Conservation (phyloP, 2,797 vertebrate species). For the Eleutherodactylus coqui region DNA sequence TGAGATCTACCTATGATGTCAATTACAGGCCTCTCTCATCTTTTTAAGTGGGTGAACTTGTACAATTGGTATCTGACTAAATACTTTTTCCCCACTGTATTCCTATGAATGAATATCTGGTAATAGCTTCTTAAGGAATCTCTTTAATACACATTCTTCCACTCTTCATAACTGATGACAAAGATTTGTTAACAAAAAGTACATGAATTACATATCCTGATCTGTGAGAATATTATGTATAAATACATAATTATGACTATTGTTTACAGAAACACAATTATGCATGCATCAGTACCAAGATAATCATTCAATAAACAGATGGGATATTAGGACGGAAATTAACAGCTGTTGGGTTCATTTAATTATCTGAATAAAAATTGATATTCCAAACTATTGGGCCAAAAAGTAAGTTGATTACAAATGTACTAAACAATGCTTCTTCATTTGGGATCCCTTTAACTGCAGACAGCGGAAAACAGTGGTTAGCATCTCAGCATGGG, state of each 20-base stretch:
- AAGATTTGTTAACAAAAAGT: neutral
- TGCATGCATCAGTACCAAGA: slow-evolving; percentile 4
- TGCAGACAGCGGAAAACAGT: neutral
- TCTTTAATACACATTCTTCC: neutral
- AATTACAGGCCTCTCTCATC: no score
- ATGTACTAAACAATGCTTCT: neutral
- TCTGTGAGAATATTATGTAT: neutral
- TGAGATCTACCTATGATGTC: no score
- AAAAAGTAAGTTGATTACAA: neutral
- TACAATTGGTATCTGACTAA: no score
- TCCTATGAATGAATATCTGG: no score
- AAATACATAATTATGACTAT: neutral
- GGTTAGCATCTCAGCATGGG: neutral
- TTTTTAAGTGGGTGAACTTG: no score
- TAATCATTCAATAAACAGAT: slow-evolving; percentile 13
- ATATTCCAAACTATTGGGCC: neutral
- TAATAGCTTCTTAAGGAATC: neutral
- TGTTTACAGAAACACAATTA: slow-evolving; percentile 25
- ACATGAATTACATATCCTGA: neutral
- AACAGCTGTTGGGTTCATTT: neutral
- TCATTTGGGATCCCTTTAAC: neutral
- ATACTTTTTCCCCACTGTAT: no score
- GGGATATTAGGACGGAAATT: slow-evolving; percentile 22
- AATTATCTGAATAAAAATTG: neutral
- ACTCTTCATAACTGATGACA: neutral